Conservation (phyloP, 2,113 vertebrate species). For the Anas platyrhynchos region DNA sequence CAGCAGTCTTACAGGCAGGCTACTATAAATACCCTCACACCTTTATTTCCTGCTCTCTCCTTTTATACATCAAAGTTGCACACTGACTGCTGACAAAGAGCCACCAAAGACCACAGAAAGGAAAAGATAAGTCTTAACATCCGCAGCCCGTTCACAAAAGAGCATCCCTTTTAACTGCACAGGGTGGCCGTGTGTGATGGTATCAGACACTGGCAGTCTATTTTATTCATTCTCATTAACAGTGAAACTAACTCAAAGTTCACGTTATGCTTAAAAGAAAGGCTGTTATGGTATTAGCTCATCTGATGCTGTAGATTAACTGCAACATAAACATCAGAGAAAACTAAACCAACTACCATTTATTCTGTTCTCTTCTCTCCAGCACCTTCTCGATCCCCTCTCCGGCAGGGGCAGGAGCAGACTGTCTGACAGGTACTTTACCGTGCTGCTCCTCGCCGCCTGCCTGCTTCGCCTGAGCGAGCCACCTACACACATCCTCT, state of each 20-base stretch:
- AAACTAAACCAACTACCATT: background rate
- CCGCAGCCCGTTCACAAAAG: background rate
- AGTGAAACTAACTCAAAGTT: constrained; percentile 41
- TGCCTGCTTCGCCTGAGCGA: background rate
- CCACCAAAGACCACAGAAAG: constrained; percentile 35
- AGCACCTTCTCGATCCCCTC: background rate
- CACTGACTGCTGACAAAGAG: constrained; percentile 38
- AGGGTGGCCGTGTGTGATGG: background rate
- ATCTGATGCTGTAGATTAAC: background rate
- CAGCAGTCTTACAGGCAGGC: background rate
- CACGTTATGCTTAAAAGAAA: constrained; percentile 54
- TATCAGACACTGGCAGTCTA: background rate
- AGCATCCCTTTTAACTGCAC: background rate
- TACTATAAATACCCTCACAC: constrained; percentile 25
- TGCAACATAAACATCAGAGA: background rate
- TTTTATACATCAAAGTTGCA: constrained; percentile 13
- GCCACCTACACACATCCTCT: constrained; percentile 15
- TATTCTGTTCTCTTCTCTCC: background rate
- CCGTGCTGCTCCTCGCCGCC: background rate
- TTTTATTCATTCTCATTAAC: background rate
- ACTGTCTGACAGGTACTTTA: background rate
- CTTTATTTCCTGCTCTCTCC: background rate
- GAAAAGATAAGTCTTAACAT: background rate
- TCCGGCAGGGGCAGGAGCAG: background rate
- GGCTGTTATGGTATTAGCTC: constrained; percentile 7